A percentile compares a stretch with the other conserved stretches of the same genome.
phyloP scores from a whole-genome alignment of 2,888 invertebrate genomes.

The Aquatica leii region DNA sequence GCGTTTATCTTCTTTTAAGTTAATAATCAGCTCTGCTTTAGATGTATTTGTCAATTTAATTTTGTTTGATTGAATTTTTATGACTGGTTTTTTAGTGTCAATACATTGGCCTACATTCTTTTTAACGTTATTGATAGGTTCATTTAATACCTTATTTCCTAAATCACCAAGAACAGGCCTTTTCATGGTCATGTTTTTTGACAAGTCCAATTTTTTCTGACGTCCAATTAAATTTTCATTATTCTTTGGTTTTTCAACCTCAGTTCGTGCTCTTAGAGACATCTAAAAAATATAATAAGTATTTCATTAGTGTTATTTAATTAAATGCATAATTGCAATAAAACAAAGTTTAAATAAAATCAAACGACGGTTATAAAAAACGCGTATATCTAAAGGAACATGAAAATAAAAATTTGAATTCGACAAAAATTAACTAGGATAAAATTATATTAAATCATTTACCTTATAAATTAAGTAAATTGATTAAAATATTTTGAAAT shows the following conservation, averaged over 20 bases:
- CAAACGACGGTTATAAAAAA: too few relatives aligned
- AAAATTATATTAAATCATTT: background rate
- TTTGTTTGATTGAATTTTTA: background rate
- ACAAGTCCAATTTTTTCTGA: constrained; percentile 34
- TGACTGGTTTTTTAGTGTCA: background rate
- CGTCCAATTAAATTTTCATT: constrained; percentile 42
- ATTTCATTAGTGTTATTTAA: too few relatives aligned
- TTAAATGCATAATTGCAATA: too few relatives aligned
- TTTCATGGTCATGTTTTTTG: constrained; percentile 29
- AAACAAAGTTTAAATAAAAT: too few relatives aligned
- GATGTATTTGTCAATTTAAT: background rate
- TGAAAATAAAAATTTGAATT: background rate
- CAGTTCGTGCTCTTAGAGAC: constrained; percentile 39
- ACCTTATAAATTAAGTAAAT: constrained; percentile 1
- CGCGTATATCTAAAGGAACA: too few relatives aligned
- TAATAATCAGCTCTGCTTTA: background rate
- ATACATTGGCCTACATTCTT: too few relatives aligned
- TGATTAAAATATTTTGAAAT: background rate
- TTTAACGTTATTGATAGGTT: background rate
- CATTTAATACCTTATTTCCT: constrained; percentile 42
- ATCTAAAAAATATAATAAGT: constrained; percentile 39
- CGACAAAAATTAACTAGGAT: background rate
- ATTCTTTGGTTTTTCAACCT: constrained; percentile 21
- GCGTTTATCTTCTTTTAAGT: constrained; percentile 7
- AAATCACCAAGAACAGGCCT: constrained; percentile 50